A percentile compares a stretch with the other conserved stretches of the same genome.
These are phyloP conservation scores for Entomobrya multifasciata DNA, from an alignment of 2,888 invertebrate species.

Conservation along the genomic window DNA sequence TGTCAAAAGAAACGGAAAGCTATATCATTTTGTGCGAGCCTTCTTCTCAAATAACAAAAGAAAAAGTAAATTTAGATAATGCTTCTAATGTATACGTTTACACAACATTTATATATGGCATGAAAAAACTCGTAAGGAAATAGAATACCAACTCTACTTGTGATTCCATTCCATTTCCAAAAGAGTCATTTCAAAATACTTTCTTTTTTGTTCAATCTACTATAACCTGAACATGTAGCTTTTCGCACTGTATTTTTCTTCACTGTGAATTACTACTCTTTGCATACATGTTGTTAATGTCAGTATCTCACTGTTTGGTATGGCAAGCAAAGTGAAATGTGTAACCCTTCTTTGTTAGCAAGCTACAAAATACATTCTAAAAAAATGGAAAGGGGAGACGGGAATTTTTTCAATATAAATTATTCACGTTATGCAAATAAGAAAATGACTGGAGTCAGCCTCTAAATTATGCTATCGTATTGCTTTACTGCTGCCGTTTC, in stretches of 20 bases:
- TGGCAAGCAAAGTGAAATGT: not conserved
- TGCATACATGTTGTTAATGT: slow-evolving; percentile 7
- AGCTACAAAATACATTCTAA: not conserved
- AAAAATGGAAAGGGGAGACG: not conserved
- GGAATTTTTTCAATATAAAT: not conserved
- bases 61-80: slow-evolving; percentile 28
- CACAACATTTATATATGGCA: not conserved
- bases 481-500: not conserved
- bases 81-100: not conserved
- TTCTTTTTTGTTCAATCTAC: not conserved
- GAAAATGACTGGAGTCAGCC: slow-evolving; percentile 22
- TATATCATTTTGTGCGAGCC: not conserved
- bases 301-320: not conserved
- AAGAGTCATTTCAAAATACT: not conserved
- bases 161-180: slow-evolving; percentile 13
- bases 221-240: not conserved
- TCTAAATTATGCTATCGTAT: not conserved
- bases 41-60: slow-evolving; percentile 20
- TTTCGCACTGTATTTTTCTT: not conserved
- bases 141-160: not conserved
- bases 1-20: not conserved
- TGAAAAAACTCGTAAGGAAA: not conserved
- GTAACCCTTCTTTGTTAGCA: not conserved
- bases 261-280: not conserved
- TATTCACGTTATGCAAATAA: slow-evolving; percentile 38